Evolutionary conservation across 2,888 invertebrate species (phyloP).

Genomic region (Pachymerium ferrugineum): DNA sequence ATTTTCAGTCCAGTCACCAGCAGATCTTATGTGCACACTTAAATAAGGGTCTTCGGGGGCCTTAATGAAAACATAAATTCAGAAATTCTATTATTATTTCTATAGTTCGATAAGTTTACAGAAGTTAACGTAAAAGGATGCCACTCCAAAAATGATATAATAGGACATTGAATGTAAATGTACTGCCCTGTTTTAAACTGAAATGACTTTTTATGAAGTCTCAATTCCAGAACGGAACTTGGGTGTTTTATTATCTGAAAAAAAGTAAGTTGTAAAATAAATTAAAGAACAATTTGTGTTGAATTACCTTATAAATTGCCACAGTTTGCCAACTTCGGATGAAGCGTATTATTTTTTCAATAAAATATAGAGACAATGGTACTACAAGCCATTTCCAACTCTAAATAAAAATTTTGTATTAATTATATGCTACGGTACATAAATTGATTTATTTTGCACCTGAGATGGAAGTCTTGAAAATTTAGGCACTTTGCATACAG

Average conservation of each 20-base stretch:
- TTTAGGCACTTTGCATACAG: background rate
- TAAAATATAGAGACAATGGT: background rate
- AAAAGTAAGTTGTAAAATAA: background rate
- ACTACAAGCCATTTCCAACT: conserved; percentile 18
- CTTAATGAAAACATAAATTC: background rate
- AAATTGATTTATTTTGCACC: no score
- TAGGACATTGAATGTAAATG: conserved; percentile 28
- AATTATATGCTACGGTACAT: background rate
- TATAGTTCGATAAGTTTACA: background rate
- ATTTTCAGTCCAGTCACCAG: conserved; percentile 28
- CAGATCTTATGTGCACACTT: conserved; percentile 18
- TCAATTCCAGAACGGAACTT: conserved; percentile 11
- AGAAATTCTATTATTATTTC: background rate
- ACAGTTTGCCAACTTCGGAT: conserved; percentile 20
- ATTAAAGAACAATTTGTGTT: background rate
- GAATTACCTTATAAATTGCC: conserved; percentile 11
- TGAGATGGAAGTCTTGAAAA: background rate
- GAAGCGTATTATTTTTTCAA: conserved; percentile 27
- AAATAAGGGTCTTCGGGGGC: conserved; percentile 17
- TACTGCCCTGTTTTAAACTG: conserved; percentile 29
- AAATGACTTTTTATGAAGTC: background rate
- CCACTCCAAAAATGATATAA: conserved; percentile 20
- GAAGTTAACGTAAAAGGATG: conserved; percentile 30
- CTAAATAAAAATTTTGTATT: background rate
- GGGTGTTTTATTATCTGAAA: conserved; percentile 29